Conservation (phyloP, 2,113 vertebrate genomes). For the Egretta garzetta region DNA sequence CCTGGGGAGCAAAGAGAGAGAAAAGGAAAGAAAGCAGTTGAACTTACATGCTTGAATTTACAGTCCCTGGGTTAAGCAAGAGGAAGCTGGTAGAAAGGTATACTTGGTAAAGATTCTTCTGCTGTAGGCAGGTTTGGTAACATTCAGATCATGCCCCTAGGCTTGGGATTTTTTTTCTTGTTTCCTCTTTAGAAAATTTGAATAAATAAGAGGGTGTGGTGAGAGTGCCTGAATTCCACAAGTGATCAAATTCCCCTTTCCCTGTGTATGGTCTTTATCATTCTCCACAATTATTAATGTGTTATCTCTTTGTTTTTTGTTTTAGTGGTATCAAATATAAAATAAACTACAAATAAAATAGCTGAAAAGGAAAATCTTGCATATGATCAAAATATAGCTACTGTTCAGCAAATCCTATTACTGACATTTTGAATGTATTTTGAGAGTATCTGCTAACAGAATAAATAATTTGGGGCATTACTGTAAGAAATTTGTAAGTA, state of each 20-base stretch:
- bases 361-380: not conserved
- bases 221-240: not conserved
- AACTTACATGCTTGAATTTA: not conserved
- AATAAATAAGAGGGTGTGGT: conserved; percentile 55
- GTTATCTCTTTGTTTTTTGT: not conserved
- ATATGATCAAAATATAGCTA: not conserved
- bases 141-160: not conserved
- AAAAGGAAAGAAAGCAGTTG: not conserved
- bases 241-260: conserved; percentile 17
- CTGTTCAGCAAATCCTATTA: not conserved
- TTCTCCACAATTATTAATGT: not conserved
- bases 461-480: not conserved
- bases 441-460: not conserved
- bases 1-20: not conserved
- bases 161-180: conserved; percentile 41
- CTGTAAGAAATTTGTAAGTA: not conserved
- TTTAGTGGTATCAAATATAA: not conserved
- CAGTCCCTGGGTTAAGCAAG: not conserved
- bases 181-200: conserved; percentile 54
- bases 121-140: conserved; percentile 21
- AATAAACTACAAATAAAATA: not conserved
- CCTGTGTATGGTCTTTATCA: not conserved
- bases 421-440: not conserved
- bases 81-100: not conserved
- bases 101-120: not conserved